Conservation (phyloP, 2,888 invertebrate genomes). For the Isotomurus palustris region DNA sequence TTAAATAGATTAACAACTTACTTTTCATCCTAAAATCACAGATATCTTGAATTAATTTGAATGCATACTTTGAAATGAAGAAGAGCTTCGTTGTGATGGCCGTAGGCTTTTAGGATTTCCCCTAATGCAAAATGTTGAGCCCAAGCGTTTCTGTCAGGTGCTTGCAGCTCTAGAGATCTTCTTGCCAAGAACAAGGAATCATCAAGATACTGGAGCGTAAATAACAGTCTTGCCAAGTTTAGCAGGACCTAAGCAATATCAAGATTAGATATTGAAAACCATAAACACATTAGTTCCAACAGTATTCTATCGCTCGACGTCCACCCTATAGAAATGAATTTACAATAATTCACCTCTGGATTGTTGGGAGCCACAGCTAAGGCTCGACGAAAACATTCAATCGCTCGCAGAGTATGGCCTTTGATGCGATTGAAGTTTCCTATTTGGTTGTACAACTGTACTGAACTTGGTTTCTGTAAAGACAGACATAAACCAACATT, state of each 20-base stretch:
- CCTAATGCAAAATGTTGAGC: conserved; percentile 87
- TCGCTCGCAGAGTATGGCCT: conserved; percentile 78
- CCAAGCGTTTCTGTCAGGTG: conserved; percentile 81
- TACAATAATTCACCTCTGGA: conserved; percentile 59
- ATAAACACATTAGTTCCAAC: neutral
- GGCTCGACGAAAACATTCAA: conserved; percentile 83
- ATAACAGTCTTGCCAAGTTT: conserved; percentile 76
- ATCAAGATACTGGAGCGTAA: conserved; percentile 81
- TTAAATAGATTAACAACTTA: conserved; percentile 3
- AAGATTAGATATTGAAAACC: neutral
- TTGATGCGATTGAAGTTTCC: conserved; percentile 85
- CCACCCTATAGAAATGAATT: neutral
- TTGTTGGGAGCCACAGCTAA: conserved; percentile 80
- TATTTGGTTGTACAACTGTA: conserved; percentile 68
- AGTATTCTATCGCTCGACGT: neutral
- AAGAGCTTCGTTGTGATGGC: conserved; percentile 81
- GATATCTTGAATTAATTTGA: neutral
- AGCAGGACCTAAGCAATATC: conserved; percentile 59
- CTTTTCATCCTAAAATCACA: neutral
- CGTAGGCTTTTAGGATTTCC: conserved; percentile 85
- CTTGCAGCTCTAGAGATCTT: conserved; percentile 69
- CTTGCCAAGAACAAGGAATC: conserved; percentile 83
- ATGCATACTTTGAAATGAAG: conserved; percentile 61
- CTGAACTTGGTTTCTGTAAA: conserved; percentile 22
- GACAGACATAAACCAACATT: neutral